phyloP scores from a whole-genome alignment of 1,140 invertebrate genomes.

The Neotoxoptera formosana region DNA sequence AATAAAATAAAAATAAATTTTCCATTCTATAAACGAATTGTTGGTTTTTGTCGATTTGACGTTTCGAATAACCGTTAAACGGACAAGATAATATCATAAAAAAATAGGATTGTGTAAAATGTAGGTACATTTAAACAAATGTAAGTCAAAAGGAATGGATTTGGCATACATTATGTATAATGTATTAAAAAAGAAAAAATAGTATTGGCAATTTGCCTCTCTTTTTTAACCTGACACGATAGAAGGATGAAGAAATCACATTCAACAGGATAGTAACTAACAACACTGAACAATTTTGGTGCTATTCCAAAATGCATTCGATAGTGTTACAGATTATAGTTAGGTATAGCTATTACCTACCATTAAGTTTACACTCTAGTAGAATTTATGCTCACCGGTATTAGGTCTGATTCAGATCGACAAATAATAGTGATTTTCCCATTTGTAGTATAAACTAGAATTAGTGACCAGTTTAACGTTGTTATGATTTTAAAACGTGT shows the following conservation, averaged over 20 bases:
- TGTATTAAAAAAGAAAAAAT: constrained; percentile 6
- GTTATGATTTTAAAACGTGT: neutral
- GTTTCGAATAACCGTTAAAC: neutral
- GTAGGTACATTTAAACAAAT: neutral
- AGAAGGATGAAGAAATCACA: neutral
- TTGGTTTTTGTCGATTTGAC: neutral
- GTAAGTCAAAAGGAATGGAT: neutral
- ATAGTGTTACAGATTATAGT: neutral
- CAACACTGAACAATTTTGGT: neutral
- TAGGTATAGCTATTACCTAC: neutral
- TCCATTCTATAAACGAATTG: neutral
- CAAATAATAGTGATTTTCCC: neutral
- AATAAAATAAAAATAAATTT: neutral
- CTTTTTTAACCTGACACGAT: constrained; percentile 32
- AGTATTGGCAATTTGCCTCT: neutral
- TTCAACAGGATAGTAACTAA: constrained; percentile 42
- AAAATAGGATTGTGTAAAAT: neutral
- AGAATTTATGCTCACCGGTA: neutral
- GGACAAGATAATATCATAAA: neutral
- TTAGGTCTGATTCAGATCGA: neutral
- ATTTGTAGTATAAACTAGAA: neutral
- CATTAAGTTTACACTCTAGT: neutral
- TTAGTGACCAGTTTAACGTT: neutral
- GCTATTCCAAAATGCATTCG: constrained; percentile 21
- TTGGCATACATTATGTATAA: neutral